These are phyloP conservation scores for Crypturellus undulatus DNA, from an alignment of 2,113 vertebrate genomes.

Conservation along the genomic window DNA sequence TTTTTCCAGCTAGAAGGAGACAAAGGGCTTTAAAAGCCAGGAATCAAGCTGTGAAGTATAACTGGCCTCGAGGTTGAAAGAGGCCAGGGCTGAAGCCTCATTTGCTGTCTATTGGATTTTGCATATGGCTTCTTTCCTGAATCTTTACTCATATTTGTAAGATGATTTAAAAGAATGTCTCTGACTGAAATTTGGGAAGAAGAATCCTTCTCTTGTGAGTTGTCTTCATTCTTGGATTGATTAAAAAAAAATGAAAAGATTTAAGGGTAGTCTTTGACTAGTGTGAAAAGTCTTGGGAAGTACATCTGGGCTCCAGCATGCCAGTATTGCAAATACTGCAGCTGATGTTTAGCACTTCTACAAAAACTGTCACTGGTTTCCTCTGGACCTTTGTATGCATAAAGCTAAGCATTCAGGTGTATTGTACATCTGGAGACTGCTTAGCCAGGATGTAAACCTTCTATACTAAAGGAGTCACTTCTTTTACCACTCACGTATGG, in stretches of 20 bases:
- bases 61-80: neutral
- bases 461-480: fast-evolving
- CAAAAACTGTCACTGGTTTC: neutral
- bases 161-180: neutral
- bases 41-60: neutral
- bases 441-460: neutral
- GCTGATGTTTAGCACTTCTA: neutral
- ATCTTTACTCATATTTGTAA: neutral
- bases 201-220: neutral
- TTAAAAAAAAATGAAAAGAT: neutral
- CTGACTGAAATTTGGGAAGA: neutral
- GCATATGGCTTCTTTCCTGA: neutral
- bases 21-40: neutral
- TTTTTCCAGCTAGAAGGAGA: neutral
- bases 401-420: neutral
- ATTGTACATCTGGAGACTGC: neutral
- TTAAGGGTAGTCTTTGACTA: neutral
- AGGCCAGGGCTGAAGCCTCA: neutral
- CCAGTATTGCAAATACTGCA: neutral
- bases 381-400: neutral
- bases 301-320: neutral
- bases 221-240: neutral
- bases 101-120: neutral
- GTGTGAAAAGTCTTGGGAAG: neutral
- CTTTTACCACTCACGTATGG: fast-evolving